Evolutionary conservation across 1,140 invertebrate species (phyloP), one percentile per base, ranked within the genome.

Genomic region (Delia radicum): DNA sequence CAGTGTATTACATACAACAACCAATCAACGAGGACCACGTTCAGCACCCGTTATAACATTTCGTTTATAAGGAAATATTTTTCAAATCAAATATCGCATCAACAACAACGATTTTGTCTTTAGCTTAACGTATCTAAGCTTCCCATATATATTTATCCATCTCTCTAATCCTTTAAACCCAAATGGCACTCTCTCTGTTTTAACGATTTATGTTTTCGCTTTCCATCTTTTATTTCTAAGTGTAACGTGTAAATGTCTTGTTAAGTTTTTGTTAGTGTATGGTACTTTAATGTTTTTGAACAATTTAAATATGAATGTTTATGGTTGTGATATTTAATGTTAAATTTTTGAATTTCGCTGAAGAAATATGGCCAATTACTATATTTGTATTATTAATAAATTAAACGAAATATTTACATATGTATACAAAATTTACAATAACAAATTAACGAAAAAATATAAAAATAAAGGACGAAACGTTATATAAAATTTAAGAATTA

Each of bases 21-120:
- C 69, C 18, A 46, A 42, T 15, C 80, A 81, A 26, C 78, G 82
- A 18, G 77, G 81, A 75, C 82, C 82, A 3, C 82, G 82, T 13
- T 84, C 82, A 0, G 82, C 82, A 8, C 82, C 82, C 0, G 82
- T 79, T 29, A 84, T 84, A 37, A 82, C 82, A 31, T 84, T 84
- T 78, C 75, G 78, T 31, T 77, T 84, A 26, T 72, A 46, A 28
- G 18, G 12, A 24, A 74, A 29, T 74, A n/a, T n/a, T n/a, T n/a
- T n/a, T n/a, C n/a, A n/a, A n/a, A n/a, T n/a, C n/a, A n/a, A n/a
- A n/a, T n/a, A n/a, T n/a, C n/a, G n/a, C n/a, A n/a, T n/a, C n/a
- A n/a, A n/a, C n/a, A n/a, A n/a, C n/a, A n/a, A n/a, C n/a, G n/a
- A n/a, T n/a, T n/a, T n/a, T n/a, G n/a, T n/a, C n/a, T n/a, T n/a